phyloP scores from a whole-genome alignment of 2,113 vertebrate genomes.

The Isurus oxyrinchus region DNA sequence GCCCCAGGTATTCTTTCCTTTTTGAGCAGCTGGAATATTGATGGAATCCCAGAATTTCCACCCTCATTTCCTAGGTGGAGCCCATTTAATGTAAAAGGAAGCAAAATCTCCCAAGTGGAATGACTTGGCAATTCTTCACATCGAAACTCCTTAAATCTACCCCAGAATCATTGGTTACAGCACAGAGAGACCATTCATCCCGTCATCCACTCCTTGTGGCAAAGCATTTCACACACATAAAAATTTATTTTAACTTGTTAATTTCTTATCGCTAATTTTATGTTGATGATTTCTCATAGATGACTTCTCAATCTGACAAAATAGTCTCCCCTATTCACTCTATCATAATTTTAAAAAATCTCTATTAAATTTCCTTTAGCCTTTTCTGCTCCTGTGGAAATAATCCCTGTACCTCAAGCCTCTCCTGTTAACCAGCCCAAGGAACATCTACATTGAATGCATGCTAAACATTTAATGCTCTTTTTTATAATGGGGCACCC shows the following conservation, averaged over 20 bases:
- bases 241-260: not conserved
- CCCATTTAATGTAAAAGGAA: not conserved
- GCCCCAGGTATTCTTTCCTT: no score
- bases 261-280: not conserved
- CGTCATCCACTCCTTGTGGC: no score
- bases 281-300: no score
- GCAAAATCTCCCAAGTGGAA: not conserved
- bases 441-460: not conserved
- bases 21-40: not conserved
- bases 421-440: not conserved
- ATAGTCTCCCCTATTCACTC: not conserved
- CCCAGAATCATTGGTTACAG: not conserved
- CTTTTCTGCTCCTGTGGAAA: not conserved
- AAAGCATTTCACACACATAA: no score
- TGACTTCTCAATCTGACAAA: not conserved
- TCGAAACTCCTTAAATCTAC: not conserved
- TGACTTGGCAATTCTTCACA: not conserved
- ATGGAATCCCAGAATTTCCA: not conserved
- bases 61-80: not conserved
- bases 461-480: not conserved
- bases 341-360: not conserved
- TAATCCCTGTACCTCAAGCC: not conserved
- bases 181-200: not conserved
- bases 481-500: not conserved
- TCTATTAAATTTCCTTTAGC: not conserved